Evolutionary conservation across 1,140 invertebrate species (phyloP).

Genomic region (Thalassaphorura encarpata): DNA sequence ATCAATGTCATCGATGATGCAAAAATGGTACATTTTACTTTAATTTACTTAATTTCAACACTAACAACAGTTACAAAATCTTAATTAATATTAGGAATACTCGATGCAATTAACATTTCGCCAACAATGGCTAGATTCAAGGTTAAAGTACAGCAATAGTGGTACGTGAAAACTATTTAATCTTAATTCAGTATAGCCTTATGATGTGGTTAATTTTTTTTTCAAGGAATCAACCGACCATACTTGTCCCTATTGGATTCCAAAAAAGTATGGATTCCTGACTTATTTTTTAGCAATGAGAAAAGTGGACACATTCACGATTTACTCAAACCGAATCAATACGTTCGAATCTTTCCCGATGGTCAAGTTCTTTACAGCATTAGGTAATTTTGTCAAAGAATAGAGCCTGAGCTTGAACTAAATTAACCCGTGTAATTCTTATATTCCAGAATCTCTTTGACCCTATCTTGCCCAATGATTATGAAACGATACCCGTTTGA

Average conservation of each 20-base stretch:
- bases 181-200: neutral
- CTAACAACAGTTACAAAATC: neutral
- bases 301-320: conserved; percentile 43
- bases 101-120: conserved; percentile 20
- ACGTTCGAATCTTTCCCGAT: conserved; percentile 42
- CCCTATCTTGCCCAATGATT: conserved; percentile 15
- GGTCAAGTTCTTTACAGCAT: conserved; percentile 44
- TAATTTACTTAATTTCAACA: neutral
- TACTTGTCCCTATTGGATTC: conserved; percentile 38
- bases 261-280: conserved; percentile 44
- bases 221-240: conserved; percentile 26
- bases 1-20: conserved; percentile 45
- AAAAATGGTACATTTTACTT: conserved; percentile 38
- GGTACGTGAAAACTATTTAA: neutral
- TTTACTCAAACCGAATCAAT: conserved; percentile 39
- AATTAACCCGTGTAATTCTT: too few species aligned
- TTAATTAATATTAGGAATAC: conserved; percentile 5
- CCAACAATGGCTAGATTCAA: conserved; percentile 17
- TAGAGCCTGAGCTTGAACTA: too few species aligned
- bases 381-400: conserved; percentile 33
- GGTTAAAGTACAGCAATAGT: conserved; percentile 1
- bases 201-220: neutral
- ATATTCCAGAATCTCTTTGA: conserved; percentile 10
- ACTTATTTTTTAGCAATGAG: conserved; percentile 46
- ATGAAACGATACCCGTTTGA: conserved; percentile 13